Base-by-base conservation (phyloP, 1,140 invertebrate species). In the Aphaenogaster ashmeadi region DNA sequence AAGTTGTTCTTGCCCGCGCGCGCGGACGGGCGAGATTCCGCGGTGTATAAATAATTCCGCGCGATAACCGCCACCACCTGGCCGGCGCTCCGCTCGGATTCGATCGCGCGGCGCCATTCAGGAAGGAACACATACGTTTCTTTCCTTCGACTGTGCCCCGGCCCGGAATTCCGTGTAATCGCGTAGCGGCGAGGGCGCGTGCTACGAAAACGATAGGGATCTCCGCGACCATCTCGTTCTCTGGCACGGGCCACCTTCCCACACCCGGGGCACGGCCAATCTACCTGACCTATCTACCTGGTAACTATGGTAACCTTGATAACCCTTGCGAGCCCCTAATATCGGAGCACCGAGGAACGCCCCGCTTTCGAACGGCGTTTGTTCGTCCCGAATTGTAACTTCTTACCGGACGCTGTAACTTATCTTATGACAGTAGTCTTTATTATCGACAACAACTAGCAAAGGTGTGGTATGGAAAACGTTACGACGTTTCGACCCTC, bases 141-240 rank as follows among this genome's bases (percentile, higher is more conserved):
- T 88, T 91, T 91, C 86, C 85, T 86, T 88, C 78, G 89, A 78
- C 62, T 78, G 84, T 11, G 8, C 56, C 56, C 2, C 27, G 21
- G 38, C 36, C n/a, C 52, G 44, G 62, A 58, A 84, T 91, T 87
- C 50, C 47, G 77, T 87, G 87, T 87, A 88, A 90, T 84, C 83
- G 87, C 83, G 64, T 71, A 87, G 84, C 83, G 47, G 62, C 44
- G 66, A 69, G 41, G 87, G 87, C 85, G 90, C 90, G 90, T 88
- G 90, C 90, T 88, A 85, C 72, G 86, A 75, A 79, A 86, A 71
- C 87, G 90, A 91, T 91, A 91, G 54, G 77, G 86, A 91, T 91
- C 90, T 79, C 58, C 86, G 88, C 77, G 81, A 69, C 47, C 84
- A 88, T 85, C 62, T 72, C 86, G 88, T 64, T 91, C 78, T 54